Conservation (phyloP, 2,113 vertebrate species). For the Shinisaurus crocodilurus region DNA sequence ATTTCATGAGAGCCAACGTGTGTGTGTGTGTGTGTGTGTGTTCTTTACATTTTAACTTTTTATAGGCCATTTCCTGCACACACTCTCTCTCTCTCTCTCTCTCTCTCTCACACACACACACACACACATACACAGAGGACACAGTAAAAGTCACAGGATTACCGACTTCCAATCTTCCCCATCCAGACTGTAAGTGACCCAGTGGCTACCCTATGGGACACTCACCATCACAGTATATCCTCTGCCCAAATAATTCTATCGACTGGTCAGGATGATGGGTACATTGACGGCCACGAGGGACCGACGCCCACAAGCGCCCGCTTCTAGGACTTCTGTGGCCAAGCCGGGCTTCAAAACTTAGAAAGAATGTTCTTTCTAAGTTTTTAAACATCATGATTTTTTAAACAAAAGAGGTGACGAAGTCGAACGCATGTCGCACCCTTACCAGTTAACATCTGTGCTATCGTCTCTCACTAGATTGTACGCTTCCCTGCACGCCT, state of each 20-base stretch:
- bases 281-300: too few species aligned
- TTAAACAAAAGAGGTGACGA: too few species aligned
- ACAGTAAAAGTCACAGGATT: background rate
- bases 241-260: too few species aligned
- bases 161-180: background rate
- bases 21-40: too few species aligned
- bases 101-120: background rate
- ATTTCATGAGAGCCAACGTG: background rate
- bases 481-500: slow-evolving; percentile 93
- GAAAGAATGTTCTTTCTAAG: too few species aligned
- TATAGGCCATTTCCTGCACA: background rate
- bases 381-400: too few species aligned
- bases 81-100: too few species aligned
- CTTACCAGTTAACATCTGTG: slow-evolving; percentile 90
- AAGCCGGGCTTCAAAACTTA: too few species aligned
- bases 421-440: too few species aligned
- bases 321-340: too few species aligned
- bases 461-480: slow-evolving; percentile 93
- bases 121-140: background rate
- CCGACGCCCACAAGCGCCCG: too few species aligned
- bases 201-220: background rate
- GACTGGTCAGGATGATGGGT: background rate
- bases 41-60: background rate
- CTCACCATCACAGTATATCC: background rate
- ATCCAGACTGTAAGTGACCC: background rate